phyloP scores from a whole-genome alignment of 2,797 vertebrate genomes.

The Hylomyscus alleni region DNA sequence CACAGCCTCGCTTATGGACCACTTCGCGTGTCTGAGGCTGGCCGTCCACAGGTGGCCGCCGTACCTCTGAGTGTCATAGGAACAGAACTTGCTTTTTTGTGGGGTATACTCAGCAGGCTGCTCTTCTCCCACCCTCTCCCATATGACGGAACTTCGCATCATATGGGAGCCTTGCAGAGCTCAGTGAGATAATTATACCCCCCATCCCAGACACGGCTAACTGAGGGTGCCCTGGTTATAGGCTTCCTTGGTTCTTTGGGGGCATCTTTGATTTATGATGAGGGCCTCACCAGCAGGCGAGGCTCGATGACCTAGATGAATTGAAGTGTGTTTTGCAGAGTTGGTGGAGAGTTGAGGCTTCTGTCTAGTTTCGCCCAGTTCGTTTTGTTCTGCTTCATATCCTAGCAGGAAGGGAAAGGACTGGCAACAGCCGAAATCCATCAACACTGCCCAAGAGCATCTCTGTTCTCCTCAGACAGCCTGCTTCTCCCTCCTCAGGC shows the following conservation, averaged over 20 bases:
- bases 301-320: background rate
- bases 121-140: background rate
- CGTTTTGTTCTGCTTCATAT: background rate
- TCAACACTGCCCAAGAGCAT: background rate
- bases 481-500: rapidly evolving
- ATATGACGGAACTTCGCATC: background rate
- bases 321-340: background rate
- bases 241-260: background rate
- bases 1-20: background rate
- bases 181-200: background rate
- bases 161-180: background rate
- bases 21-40: background rate
- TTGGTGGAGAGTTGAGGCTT: background rate
- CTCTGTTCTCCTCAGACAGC: background rate
- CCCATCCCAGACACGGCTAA: background rate
- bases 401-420: background rate
- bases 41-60: background rate
- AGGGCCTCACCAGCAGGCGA: background rate
- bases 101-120: background rate
- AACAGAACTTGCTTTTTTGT: background rate
- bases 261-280: background rate
- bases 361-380: background rate
- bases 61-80: rapidly evolving
- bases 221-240: background rate
- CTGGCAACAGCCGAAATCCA: background rate